Percentiles rank a stretch among this genome's conserved stretches.
Conservation (phyloP, 1,140 invertebrate species). For the Bombus vancouverensis region DNA sequence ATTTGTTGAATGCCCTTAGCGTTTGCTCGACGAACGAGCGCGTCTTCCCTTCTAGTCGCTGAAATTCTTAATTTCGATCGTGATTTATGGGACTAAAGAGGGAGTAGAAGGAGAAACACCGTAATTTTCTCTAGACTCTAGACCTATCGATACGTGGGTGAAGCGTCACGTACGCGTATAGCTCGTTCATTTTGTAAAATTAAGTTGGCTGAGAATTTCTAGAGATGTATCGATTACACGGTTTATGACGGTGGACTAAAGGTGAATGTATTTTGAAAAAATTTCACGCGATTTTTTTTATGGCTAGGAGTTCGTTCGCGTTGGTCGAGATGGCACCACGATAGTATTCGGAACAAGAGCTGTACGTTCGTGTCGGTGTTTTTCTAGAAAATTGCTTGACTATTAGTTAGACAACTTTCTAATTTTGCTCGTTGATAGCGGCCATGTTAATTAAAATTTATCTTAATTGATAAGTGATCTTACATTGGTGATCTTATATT, state of each 20-base stretch:
- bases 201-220: not conserved
- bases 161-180: not conserved
- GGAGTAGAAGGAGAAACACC: not conserved
- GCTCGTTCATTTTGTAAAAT: not conserved
- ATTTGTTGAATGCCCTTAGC: conserved; percentile 64
- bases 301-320: not conserved
- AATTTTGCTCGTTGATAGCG: too few species aligned
- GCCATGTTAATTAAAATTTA: not conserved
- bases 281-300: conserved; percentile 11
- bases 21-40: conserved; percentile 40
- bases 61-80: conserved; percentile 44
- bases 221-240: not conserved
- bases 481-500: too few species aligned
- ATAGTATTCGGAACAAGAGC: not conserved
- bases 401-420: not conserved
- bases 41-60: conserved; percentile 5
- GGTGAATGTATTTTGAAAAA: conserved; percentile 17
- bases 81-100: conserved; percentile 24
- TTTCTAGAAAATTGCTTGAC: not conserved
- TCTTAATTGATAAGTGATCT: not conserved
- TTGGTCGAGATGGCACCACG: conserved; percentile 38
- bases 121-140: not conserved
- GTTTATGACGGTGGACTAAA: not conserved
- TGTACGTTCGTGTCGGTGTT: rapidly evolving
- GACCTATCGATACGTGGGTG: not conserved